Evolutionary conservation across 2,888 invertebrate genomes (phyloP).

Genomic region (Andrena trimmerana): DNA sequence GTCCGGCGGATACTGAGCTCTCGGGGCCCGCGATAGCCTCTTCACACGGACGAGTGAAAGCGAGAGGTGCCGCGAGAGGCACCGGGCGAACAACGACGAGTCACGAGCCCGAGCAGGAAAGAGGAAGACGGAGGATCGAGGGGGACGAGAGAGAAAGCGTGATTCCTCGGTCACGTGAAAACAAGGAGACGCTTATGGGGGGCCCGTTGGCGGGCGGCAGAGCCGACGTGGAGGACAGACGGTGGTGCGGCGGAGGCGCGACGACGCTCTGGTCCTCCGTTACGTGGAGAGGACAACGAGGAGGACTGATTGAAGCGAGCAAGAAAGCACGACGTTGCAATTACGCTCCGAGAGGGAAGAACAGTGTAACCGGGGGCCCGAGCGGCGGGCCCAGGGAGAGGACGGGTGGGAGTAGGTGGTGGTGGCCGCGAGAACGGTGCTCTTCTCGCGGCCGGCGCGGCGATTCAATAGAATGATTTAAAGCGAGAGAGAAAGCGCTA

Average conservation of each 20-base stretch:
- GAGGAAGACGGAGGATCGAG: constrained; percentile 34
- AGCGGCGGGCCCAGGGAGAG: background rate
- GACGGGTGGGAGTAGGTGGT: background rate
- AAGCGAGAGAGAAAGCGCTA: constrained; percentile 43
- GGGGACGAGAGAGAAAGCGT: constrained; percentile 38
- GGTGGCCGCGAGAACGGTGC: constrained; percentile 3
- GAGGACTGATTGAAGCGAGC: constrained; percentile 35
- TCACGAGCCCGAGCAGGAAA: constrained; percentile 52
- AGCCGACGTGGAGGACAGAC: constrained; percentile 26
- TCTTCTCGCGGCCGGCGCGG: constrained; percentile 19
- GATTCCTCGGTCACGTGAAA: constrained; percentile 54
- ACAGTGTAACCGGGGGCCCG: background rate
- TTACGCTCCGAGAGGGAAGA: constrained; percentile 28
- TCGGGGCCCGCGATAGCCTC: constrained; percentile 69
- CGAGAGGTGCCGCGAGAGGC: constrained; percentile 72
- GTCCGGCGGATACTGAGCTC: constrained; percentile 72
- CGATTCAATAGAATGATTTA: constrained; percentile 10
- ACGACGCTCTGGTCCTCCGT: constrained; percentile 49
- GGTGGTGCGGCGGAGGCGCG: constrained; percentile 20
- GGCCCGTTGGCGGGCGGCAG: background rate
- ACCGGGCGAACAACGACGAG: constrained; percentile 53
- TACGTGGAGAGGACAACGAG: constrained; percentile 22
- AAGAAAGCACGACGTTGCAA: constrained; percentile 42
- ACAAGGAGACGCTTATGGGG: constrained; percentile 44
- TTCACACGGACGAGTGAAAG: constrained; percentile 75